Base-by-base conservation (phyloP, 2,113 vertebrate genomes). In the Mellivora capensis region DNA sequence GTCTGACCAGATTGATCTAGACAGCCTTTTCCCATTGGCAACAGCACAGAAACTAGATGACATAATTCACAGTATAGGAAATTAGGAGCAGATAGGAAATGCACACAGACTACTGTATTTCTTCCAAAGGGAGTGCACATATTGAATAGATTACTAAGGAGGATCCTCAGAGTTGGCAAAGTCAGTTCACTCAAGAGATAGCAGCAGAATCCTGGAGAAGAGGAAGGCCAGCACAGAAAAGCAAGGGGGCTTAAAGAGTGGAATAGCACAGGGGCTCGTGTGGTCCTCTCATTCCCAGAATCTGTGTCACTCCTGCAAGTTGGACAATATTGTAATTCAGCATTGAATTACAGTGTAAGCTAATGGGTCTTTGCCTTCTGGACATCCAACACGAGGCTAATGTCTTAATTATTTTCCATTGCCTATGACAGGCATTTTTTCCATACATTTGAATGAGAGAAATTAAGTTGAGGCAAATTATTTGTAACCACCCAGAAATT, bases 61-160 rank as follows among this genome's bases (percentile, higher is more conserved):
- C 91, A 95, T 98, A 98, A 98, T 97, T 72, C 61, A 96, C 59
- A 96, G 96, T 79, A 39, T 94, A 89, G 96, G 91, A 98, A 99
- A 98, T 98, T 67, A 98, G 82, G 96, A 98, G 90, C 94, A 98
- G 98, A 98, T 97, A 98, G 96, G 72, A 97, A 97, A 76, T 6
- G 84, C 97, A 96, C 52, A 92, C 76, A 77, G 98, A 84, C 97
- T 97, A 97, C 97, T 96, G 69, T 96, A 84, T 98, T 97, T 96
- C 34, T 94, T 97, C 97, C 97, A 98, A 97, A 95, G 81, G 90
- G 82, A 98, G 95, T 61, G 44, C 93, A 98, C 89, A 97, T 93
- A 97, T 94, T 98, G 98, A 98, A 98, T 1, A 6, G 39, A 98
- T 98, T 98, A 96, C 52, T 69, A 93, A 96, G 44, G 94, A 98